Percentiles rank a stretch among this genome's conserved stretches.
phyloP scores from a whole-genome alignment of 2,797 vertebrate genomes.

The Intellagama lesueurii region DNA sequence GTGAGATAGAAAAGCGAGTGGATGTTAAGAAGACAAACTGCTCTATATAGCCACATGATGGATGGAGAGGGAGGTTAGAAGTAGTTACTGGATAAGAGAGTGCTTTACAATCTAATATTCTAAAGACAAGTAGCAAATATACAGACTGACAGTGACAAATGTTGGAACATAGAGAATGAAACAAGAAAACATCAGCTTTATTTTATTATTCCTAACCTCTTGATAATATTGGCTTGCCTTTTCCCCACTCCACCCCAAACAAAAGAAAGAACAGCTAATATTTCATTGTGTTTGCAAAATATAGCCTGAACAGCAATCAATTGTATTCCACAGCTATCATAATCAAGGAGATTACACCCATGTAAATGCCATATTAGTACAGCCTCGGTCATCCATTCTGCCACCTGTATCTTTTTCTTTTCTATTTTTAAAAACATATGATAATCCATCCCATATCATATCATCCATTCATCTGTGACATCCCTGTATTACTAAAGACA shows the following conservation, averaged over 20 bases:
- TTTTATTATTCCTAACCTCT: slow-evolving; percentile 19
- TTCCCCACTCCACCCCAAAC: not conserved
- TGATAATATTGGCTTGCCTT: not conserved
- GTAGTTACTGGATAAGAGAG: slow-evolving; percentile 6
- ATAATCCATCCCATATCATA: not conserved
- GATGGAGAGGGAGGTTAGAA: slow-evolving; percentile 5
- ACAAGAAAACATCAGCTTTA: not conserved
- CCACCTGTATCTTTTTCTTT: too few relatives aligned
- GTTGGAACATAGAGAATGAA: slow-evolving; percentile 1
- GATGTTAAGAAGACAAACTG: not conserved
- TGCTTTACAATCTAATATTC: slow-evolving; percentile 4
- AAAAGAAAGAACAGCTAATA: not conserved
- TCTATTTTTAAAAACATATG: not conserved
- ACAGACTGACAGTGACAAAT: slow-evolving; percentile 18
- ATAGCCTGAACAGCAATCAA: not conserved
- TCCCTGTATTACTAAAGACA: not conserved
- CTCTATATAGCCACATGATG: slow-evolving; percentile 1
- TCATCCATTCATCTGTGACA: not conserved
- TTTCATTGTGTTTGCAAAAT: not conserved
- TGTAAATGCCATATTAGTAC: not conserved
- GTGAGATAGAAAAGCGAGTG: slow-evolving; percentile 3
- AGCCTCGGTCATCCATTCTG: not conserved
- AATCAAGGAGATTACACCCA: not conserved
- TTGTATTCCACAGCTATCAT: not conserved
- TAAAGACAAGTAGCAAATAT: slow-evolving; percentile 9